Conservation (phyloP, 2,888 invertebrate species). For the Nomada goodeniana region DNA sequence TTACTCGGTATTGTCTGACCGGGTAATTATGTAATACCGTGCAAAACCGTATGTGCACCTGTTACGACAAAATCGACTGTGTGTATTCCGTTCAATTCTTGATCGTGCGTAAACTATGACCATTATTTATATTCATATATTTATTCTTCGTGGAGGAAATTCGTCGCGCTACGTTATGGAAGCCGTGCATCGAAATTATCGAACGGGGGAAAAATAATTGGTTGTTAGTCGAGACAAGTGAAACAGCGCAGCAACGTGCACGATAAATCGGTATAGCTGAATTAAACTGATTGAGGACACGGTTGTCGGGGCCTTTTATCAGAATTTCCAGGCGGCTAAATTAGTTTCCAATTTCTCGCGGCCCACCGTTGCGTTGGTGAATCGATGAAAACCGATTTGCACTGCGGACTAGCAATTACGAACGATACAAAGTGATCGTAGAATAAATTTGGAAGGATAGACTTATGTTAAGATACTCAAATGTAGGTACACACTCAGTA, state of each 20-base stretch:
- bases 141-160: not conserved
- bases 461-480: not conserved
- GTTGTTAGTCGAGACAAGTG: constrained; percentile 34
- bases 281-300: constrained; percentile 37
- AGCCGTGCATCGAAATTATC: not conserved
- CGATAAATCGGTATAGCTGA: constrained; percentile 19
- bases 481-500: too few relatives aligned
- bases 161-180: not conserved
- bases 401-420: not conserved
- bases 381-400: not conserved
- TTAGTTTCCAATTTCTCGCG: constrained; percentile 11
- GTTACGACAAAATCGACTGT: not conserved
- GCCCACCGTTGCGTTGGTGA: not conserved
- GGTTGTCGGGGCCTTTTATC: not conserved
- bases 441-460: not conserved
- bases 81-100: not conserved
- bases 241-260: constrained; percentile 41
- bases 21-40: constrained; percentile 32
- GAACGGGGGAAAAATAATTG: constrained; percentile 22
- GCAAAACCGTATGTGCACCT: not conserved
- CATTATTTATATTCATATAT: not conserved
- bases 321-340: constrained; percentile 6
- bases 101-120: not conserved
- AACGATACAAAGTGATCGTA: not conserved
- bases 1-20: constrained; percentile 7